Base-by-base conservation (phyloP, 2,113 vertebrate genomes). In the Salminus brasiliensis region DNA sequence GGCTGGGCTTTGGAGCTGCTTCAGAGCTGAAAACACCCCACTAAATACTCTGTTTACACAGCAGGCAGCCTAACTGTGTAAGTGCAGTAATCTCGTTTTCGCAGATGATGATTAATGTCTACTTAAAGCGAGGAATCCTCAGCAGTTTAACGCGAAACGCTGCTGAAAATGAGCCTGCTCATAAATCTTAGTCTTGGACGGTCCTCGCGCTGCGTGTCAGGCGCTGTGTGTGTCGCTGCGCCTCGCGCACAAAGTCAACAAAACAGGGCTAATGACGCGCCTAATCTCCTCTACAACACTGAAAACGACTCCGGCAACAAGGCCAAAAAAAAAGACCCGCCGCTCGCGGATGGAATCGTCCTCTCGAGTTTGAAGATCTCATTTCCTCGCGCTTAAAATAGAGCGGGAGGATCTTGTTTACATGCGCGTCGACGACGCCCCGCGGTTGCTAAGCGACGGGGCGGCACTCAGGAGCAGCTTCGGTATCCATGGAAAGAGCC, bases 401-500 rank as follows among this genome's bases (percentile, higher is more conserved):
- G 69, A 71, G 53, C 13, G 0, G 32, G 43, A 53, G 29, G 34
- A 23, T 39, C 47, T 47, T 79, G 77, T 80, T 83, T 72, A 67
- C 70, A 21, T 12, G 34, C 12, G 30, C 57, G n/a, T 62, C 68
- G 39, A 66, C 27, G 72, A 78, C 62, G 30, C 62, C 73, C 63
- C 21, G 72, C 25, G 55, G 82, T 83, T 83, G 82, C 81, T 83
- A 80, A 21, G 76, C 25, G 43, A 75, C 9, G 36, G 25, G n/a
- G n/a, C 23, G 36, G 29, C 30, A 18, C 36, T 41, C 69, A 45
- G 39, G 25, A 34, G 23, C 62, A 27, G 27, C 32, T 62, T 29
- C 25, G 30, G 55, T 36, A 36, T 49, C 47, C 25, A 0, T 39
- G 4, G 36, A 43, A 43, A 29, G 0, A 62, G 34, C 65, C 78